A percentile compares a stretch with the other conserved stretches of the same genome.
phyloP scores from a whole-genome alignment of 2,888 invertebrate species.

The Lucinisca nassula region DNA sequence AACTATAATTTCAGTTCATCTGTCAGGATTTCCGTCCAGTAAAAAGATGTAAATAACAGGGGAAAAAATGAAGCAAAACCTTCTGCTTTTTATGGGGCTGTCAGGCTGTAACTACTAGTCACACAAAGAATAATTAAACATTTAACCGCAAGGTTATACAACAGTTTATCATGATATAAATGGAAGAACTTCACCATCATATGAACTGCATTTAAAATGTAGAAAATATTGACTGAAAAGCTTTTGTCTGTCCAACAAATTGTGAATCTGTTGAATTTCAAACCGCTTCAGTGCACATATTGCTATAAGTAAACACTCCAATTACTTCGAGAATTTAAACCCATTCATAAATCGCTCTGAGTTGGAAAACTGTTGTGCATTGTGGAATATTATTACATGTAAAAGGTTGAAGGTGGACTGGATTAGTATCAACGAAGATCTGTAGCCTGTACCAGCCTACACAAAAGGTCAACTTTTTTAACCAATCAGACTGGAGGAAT shows the following conservation, averaged over 20 bases:
- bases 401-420: not conserved
- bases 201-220: no score
- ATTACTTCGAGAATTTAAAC: not conserved
- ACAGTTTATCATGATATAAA: no score
- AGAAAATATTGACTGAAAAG: not conserved
- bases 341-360: conserved; percentile 2
- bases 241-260: not conserved
- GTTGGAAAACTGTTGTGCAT: not conserved
- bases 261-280: not conserved
- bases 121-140: no score
- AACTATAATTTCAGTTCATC: no score
- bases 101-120: no score
- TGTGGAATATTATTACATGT: not conserved
- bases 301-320: not conserved
- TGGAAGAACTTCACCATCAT: no score
- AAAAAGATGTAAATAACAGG: no score
- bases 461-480: not conserved
- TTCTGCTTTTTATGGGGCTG: no score
- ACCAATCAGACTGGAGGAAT: not conserved
- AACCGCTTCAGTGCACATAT: not conserved
- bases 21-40: no score
- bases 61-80: no score
- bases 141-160: no score
- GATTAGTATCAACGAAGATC: not conserved
- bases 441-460: not conserved